Percentiles rank a stretch among this genome's conserved stretches.
Conservation (phyloP, 2,797 vertebrate species). For the Pantherophis vulpinus region DNA sequence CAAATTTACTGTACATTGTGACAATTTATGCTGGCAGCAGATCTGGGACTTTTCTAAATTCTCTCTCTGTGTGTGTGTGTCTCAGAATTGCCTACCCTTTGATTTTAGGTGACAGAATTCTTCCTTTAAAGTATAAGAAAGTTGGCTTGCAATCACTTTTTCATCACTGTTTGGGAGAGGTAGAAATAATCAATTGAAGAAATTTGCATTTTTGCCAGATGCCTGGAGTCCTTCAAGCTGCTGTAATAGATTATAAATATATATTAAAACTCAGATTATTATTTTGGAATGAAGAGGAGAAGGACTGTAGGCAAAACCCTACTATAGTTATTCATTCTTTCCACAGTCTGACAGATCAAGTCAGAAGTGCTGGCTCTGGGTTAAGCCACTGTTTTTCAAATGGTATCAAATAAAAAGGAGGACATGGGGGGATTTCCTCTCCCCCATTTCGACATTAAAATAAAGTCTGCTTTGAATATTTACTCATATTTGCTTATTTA, state of each 20-base stretch:
- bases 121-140: not conserved
- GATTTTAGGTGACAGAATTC: not conserved
- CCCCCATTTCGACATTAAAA: not conserved
- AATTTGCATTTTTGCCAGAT: constrained; percentile 8
- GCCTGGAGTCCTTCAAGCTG: not conserved
- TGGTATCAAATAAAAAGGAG: not conserved
- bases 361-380: not conserved
- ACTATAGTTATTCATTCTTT: not conserved
- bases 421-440: not conserved
- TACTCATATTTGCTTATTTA: not conserved
- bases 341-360: constrained; percentile 4
- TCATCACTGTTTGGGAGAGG: not conserved
- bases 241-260: not conserved
- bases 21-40: not conserved
- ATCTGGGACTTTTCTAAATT: not conserved
- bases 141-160: not conserved
- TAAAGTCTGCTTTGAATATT: not conserved
- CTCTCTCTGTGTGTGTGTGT: not conserved
- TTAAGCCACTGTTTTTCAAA: not conserved
- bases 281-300: not conserved
- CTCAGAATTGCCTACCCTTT: not conserved
- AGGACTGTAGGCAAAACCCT: not conserved
- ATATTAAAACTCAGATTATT: not conserved
- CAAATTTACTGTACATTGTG: not conserved
- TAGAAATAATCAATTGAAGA: not conserved